Percentiles rank a stretch among this genome's conserved stretches.
phyloP scores from a whole-genome alignment of 1,140 invertebrate genomes.

The Latrodectus geometricus region DNA sequence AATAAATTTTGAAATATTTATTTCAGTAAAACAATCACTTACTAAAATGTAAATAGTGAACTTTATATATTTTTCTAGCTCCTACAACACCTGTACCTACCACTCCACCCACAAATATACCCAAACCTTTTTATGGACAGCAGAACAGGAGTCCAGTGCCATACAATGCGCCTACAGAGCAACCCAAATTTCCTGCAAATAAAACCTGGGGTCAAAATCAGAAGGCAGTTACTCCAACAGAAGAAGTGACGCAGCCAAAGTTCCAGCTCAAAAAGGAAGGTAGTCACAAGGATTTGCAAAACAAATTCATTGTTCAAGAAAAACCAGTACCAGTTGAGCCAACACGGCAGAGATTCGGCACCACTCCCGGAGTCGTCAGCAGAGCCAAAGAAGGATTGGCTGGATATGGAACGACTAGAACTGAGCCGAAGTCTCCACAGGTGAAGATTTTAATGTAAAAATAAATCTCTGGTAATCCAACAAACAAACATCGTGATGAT shows the following conservation, averaged over 20 bases:
- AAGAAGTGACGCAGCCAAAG: slow-evolving; percentile 13
- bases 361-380: slow-evolving; percentile 88
- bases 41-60: no score
- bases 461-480: background rate
- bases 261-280: slow-evolving; percentile 43
- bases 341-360: slow-evolving; percentile 75
- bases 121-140: slow-evolving; percentile 41
- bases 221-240: background rate
- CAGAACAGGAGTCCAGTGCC: slow-evolving; percentile 42
- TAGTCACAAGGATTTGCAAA: slow-evolving; percentile 31
- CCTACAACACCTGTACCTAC: background rate
- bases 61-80: background rate
- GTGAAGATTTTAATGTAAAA: slow-evolving; percentile 13
- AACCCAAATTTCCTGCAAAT: background rate
- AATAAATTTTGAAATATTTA: no score
- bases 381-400: slow-evolving; percentile 88
- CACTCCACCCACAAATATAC: slow-evolving; percentile 6
- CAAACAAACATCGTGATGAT: no score
- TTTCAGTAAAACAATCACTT: no score
- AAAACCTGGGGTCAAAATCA: slow-evolving; percentile 24
- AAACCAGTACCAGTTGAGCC: slow-evolving; percentile 21
- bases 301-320: background rate
- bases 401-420: background rate
- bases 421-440: slow-evolving; percentile 36
- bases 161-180: slow-evolving; percentile 4